A percentile compares a stretch with the other conserved stretches of the same genome.
These are phyloP conservation scores for Anoncus sp. DNA, from an alignment of 2,888 invertebrate genomes.

Conservation along the genomic window DNA sequence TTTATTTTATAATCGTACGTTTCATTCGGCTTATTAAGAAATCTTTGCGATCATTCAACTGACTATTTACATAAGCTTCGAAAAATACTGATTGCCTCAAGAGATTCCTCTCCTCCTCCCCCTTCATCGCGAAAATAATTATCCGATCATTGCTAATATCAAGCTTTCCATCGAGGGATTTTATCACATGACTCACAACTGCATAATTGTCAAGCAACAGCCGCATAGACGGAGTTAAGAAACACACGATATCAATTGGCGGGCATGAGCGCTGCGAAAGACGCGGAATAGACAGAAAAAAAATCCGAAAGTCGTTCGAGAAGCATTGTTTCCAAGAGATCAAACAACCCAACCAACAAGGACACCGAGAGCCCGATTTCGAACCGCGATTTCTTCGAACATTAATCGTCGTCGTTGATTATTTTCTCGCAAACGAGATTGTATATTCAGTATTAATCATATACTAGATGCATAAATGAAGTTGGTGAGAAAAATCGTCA, in stretches of 20 bases:
- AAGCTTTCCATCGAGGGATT: neutral
- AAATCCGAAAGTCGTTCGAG: slow-evolving; percentile 54
- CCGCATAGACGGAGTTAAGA: slow-evolving; percentile 35
- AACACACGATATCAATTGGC: slow-evolving; percentile 39
- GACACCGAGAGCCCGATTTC: slow-evolving; percentile 27
- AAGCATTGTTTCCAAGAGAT: slow-evolving; percentile 28
- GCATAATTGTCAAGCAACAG: slow-evolving; percentile 17
- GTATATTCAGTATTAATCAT: no score
- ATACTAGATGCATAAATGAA: no score
- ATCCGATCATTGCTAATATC: neutral
- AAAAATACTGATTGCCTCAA: neutral
- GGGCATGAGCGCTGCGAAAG: neutral
- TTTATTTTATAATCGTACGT: no score
- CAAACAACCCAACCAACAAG: slow-evolving; percentile 18
- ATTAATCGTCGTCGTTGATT: slow-evolving; percentile 27
- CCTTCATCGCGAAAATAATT: neutral
- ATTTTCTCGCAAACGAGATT: slow-evolving; percentile 20
- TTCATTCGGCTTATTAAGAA: no score
- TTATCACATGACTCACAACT: slow-evolving; percentile 1
- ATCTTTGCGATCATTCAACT: no score
- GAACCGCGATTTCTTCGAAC: slow-evolving; percentile 52
- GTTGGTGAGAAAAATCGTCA: slow-evolving; percentile 19
- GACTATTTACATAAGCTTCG: no score
- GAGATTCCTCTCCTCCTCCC: neutral
- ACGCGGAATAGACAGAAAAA: slow-evolving; percentile 33